Percentiles rank a stretch among this genome's conserved stretches.
Evolutionary conservation across 2,113 vertebrate genomes (phyloP).

Genomic region (Pterocles burchelli): DNA sequence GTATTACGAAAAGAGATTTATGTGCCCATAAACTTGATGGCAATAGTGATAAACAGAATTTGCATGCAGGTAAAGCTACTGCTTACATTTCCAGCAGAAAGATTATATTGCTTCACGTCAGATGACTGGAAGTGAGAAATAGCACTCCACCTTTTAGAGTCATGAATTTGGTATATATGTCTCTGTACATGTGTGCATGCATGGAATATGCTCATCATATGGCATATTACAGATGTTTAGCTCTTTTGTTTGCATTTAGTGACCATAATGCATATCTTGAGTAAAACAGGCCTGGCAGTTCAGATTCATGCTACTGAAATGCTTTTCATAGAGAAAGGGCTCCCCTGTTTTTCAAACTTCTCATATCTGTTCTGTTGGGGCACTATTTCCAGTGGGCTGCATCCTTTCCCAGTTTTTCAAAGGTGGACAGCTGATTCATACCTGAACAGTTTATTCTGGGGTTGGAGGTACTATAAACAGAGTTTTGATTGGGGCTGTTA

Average conservation of each 20-base stretch:
- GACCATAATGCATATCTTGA: background rate
- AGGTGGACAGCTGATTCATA: background rate
- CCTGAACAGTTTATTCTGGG: background rate
- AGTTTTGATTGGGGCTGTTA: background rate
- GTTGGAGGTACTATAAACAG: background rate
- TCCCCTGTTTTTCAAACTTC: background rate
- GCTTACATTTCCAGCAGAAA: background rate
- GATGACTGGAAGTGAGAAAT: background rate
- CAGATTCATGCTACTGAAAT: background rate
- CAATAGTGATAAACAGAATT: conserved; percentile 15
- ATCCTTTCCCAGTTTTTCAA: background rate
- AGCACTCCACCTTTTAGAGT: background rate
- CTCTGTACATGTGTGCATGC: background rate
- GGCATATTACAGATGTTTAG: background rate
- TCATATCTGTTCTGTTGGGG: background rate
- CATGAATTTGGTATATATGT: background rate
- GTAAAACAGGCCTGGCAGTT: background rate
- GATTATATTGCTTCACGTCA: background rate
- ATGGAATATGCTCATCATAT: background rate
- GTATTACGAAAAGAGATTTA: conserved; percentile 31
- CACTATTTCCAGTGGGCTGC: background rate
- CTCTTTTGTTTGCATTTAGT: background rate
- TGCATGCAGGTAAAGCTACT: conserved; percentile 10
- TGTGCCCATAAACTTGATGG: conserved; percentile 14
- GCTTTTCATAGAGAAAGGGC: accelerated